Evolutionary conservation across 2,113 vertebrate genomes (phyloP).

Genomic region (Tonatia bakeri): DNA sequence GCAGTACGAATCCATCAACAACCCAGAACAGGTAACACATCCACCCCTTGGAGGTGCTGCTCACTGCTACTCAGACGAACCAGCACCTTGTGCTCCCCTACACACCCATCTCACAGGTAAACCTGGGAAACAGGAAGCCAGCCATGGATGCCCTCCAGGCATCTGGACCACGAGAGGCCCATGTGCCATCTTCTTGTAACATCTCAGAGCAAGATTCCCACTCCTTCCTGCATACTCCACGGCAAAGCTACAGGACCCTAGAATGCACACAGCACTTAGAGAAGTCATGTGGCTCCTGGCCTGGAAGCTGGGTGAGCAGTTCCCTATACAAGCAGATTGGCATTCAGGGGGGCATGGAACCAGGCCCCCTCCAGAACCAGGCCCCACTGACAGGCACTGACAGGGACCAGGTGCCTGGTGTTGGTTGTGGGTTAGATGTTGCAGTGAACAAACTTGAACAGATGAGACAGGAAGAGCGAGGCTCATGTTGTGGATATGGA

Average conservation of each 20-base stretch:
- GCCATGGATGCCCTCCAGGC: not conserved
- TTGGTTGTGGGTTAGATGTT: fast-evolving
- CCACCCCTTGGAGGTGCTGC: not conserved
- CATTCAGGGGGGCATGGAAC: not conserved
- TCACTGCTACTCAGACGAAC: not conserved
- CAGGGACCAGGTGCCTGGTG: fast-evolving
- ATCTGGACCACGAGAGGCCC: fast-evolving
- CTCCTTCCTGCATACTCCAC: too few species aligned
- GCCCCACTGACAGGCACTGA: fast-evolving
- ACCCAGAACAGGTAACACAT: not conserved
- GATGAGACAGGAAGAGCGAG: fast-evolving
- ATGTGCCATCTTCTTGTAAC: not conserved
- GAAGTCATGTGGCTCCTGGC: too few species aligned
- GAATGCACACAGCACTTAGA: not conserved
- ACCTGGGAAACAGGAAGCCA: fast-evolving
- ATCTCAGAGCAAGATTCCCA: not conserved
- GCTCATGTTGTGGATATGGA: not conserved
- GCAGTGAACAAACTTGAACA: not conserved
- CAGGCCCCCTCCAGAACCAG: not conserved
- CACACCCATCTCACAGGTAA: too few species aligned
- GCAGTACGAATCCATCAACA: not conserved
- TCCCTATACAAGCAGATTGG: not conserved
- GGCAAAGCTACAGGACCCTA: not conserved
- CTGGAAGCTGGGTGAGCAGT: not conserved
- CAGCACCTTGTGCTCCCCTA: too few species aligned